Evolutionary conservation across 2,113 vertebrate species (phyloP).

Genomic region (Verasper variegatus): DNA sequence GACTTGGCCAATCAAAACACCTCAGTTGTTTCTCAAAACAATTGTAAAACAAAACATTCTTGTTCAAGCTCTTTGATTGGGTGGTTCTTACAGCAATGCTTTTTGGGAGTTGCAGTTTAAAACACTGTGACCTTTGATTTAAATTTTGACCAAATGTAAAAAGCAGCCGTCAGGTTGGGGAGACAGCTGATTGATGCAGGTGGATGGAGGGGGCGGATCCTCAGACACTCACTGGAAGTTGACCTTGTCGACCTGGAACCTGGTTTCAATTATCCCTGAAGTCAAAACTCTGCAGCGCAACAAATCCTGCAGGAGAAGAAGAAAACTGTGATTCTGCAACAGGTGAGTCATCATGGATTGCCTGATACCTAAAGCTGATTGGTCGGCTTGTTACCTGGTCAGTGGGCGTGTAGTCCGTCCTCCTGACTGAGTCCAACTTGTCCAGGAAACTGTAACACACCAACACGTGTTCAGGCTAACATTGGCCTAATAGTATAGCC

Average conservation of each 20-base stretch:
- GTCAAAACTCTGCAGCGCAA: constrained; percentile 76
- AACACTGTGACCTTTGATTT: too few relatives aligned
- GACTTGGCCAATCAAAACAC: too few relatives aligned
- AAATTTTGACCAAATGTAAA: neutral
- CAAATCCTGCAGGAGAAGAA: constrained; percentile 61
- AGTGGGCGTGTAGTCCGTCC: constrained; percentile 93
- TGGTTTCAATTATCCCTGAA: constrained; percentile 75
- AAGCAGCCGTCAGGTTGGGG: neutral
- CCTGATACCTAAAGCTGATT: neutral
- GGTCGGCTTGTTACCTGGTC: constrained; percentile 87
- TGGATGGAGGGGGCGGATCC: neutral
- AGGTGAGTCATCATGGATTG: neutral
- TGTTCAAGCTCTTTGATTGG: too few relatives aligned
- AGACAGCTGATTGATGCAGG: neutral
- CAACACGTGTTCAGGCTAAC: neutral
- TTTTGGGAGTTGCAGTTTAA: too few relatives aligned
- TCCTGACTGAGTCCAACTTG: constrained; percentile 91
- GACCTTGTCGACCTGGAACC: constrained; percentile 79
- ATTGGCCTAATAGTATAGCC: too few relatives aligned
- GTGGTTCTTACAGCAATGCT: too few relatives aligned
- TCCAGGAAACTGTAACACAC: constrained; percentile 89
- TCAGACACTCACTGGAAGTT: constrained; percentile 75
- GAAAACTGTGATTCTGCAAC: neutral
- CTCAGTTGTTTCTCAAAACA: too few relatives aligned
- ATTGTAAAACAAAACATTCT: too few relatives aligned